Evolutionary conservation across 2,888 invertebrate species (phyloP).

Genomic region (Folsomia candida): DNA sequence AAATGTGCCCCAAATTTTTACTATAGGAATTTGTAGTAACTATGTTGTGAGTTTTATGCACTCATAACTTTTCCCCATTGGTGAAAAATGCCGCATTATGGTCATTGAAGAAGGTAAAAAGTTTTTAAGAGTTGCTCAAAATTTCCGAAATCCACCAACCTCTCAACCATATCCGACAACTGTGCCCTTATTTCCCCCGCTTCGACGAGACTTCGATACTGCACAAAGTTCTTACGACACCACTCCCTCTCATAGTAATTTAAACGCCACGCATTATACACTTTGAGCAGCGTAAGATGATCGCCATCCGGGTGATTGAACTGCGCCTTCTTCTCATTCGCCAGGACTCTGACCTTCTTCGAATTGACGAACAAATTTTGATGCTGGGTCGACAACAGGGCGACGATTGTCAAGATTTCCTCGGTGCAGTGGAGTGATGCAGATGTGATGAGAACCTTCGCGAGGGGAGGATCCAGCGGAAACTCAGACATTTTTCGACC

Average conservation of each 20-base stretch:
- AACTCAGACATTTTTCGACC: conserved; percentile 97
- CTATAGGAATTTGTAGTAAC: too few species aligned
- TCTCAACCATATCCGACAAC: conserved; percentile 90
- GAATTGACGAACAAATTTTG: conserved; percentile 97
- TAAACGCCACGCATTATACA: conserved; percentile 99
- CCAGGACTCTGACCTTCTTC: conserved; percentile 91
- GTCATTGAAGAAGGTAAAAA: too few species aligned
- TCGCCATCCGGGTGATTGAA: conserved; percentile 99
- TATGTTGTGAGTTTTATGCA: too few species aligned
- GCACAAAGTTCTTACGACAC: conserved; percentile 99
- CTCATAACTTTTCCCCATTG: too few species aligned
- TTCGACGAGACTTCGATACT: conserved; percentile 90
- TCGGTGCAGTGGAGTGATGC: conserved; percentile 96
- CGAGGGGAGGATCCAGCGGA: conserved; percentile 94
- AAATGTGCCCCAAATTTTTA: too few species aligned
- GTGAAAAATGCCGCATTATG: too few species aligned
- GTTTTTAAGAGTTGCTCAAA: too few species aligned
- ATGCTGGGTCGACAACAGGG: conserved; percentile 83
- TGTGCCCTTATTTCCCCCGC: conserved; percentile 98
- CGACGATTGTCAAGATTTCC: conserved; percentile 96
- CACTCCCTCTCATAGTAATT: conserved; percentile 98
- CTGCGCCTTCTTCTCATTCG: conserved; percentile 98
- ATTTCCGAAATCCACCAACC: too few species aligned
- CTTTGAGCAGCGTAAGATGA: conserved; percentile 91
- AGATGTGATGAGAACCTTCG: conserved; percentile 99